A percentile compares a stretch with the other conserved stretches of the same genome.
Evolutionary conservation across 2,797 vertebrate species (phyloP).

Genomic region (Smutsia gigantea): DNA sequence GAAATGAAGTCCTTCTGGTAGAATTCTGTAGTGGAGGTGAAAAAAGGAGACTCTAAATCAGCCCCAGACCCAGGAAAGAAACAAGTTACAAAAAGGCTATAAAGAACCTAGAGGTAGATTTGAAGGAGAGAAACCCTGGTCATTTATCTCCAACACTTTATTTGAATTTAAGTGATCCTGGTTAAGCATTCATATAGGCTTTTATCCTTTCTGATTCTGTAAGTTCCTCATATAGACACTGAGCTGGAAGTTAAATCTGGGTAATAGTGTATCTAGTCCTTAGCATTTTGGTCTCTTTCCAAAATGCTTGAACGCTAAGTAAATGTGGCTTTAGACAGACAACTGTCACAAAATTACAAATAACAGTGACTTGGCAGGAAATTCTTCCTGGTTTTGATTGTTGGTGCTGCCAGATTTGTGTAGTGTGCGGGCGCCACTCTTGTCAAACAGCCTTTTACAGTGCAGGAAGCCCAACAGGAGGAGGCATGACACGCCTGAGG

Average conservation of each 20-base stretch:
- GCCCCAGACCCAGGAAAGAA: not conserved
- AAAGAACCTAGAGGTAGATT: not conserved
- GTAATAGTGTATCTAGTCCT: not conserved
- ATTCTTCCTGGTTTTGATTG: conserved; percentile 34
- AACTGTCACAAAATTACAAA: conserved; percentile 37
- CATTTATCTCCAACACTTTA: not conserved
- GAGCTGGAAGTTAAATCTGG: not conserved
- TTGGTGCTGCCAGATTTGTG: not conserved
- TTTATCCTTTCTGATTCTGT: not conserved
- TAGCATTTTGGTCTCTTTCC: conserved; percentile 37
- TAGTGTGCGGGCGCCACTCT: not conserved
- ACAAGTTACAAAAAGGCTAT: not conserved
- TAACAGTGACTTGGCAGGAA: conserved; percentile 25
- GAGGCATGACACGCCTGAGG: not conserved
- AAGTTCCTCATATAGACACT: not conserved
- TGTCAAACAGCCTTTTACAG: not conserved
- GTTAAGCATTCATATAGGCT: not conserved
- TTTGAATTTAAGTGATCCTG: not conserved
- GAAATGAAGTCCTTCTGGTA: conserved; percentile 12
- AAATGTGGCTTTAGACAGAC: conserved; percentile 16
- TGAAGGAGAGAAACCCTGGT: not conserved
- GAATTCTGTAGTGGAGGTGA: not conserved
- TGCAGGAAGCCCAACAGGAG: not conserved
- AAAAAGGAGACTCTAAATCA: not conserved
- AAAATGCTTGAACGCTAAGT: not conserved